Conservation (phyloP, 2,888 invertebrate genomes). For the Exocentrus adspersus region DNA sequence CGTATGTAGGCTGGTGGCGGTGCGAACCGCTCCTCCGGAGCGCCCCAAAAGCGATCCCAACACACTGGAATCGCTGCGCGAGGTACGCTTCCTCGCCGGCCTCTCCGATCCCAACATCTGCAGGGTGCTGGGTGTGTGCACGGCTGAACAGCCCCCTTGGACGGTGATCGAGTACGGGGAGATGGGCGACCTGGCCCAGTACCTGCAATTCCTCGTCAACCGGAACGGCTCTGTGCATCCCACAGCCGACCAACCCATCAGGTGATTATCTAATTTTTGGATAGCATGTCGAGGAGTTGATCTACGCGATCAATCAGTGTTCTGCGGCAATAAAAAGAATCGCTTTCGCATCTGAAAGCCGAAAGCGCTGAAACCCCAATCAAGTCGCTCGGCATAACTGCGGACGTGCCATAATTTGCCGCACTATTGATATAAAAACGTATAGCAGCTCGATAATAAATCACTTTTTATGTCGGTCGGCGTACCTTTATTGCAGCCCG, state of each 20-base stretch:
- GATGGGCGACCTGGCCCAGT: conserved; percentile 79
- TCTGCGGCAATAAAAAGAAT: not conserved
- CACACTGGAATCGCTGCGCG: conserved; percentile 67
- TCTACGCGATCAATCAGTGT: not conserved
- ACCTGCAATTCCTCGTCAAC: conserved; percentile 66
- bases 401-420: not conserved
- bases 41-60: conserved; percentile 59
- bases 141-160: conserved; percentile 71
- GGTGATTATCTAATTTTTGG: conserved; percentile 45
- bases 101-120: conserved; percentile 76
- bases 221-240: conserved; percentile 58
- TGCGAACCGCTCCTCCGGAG: conserved; percentile 65
- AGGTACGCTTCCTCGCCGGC: conserved; percentile 75
- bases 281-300: too few relatives aligned
- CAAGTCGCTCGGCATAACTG: not conserved
- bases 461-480: not conserved
- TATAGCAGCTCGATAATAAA: not conserved
- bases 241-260: conserved; percentile 57
- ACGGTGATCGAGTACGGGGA: conserved; percentile 80
- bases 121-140: conserved; percentile 70
- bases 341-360: not conserved
- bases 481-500: not conserved
- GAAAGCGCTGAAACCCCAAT: not conserved
- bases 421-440: not conserved
- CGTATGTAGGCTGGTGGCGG: conserved; percentile 66